Percentiles rank a stretch among this genome's conserved stretches.
Evolutionary conservation across 1,140 invertebrate genomes (phyloP).

Genomic region (Bicyclus anynana): DNA sequence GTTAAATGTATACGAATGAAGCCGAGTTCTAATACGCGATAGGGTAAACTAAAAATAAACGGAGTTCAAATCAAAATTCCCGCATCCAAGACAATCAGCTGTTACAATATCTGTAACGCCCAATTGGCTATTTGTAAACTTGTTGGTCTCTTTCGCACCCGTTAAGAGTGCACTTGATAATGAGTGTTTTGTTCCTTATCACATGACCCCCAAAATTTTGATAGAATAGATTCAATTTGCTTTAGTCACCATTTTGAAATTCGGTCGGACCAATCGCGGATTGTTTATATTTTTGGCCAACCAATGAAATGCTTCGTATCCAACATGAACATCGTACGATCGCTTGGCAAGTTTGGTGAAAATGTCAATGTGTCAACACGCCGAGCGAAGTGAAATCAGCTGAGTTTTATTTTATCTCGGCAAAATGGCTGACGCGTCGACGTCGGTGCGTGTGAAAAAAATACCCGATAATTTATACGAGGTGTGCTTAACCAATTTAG

Average conservation of each 20-base stretch:
- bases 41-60: too few species aligned
- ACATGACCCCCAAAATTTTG: conserved; percentile 33
- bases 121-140: not conserved
- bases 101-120: too few species aligned
- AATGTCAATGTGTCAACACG: conserved; percentile 24
- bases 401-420: conserved; percentile 58
- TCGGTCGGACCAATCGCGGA: conserved; percentile 16
- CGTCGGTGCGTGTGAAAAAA: conserved; percentile 60
- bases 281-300: not conserved
- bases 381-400: conserved; percentile 43
- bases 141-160: not conserved
- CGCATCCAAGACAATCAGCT: too few species aligned
- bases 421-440: conserved; percentile 79
- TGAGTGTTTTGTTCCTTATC: conserved; percentile 39
- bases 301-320: conserved; percentile 29
- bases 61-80: too few species aligned
- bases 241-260: not conserved
- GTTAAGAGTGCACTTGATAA: not conserved
- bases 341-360: conserved; percentile 22
- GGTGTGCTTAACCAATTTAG: conserved; percentile 75
- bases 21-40: too few species aligned
- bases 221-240: conserved; percentile 8
- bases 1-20: too few species aligned
- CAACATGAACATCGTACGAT: conserved; percentile 48
- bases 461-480: conserved; percentile 78